Percentiles rank a stretch among this genome's conserved stretches.
Evolutionary conservation across 2,113 vertebrate species (phyloP).

Genomic region (Xenopus tropicalis): DNA sequence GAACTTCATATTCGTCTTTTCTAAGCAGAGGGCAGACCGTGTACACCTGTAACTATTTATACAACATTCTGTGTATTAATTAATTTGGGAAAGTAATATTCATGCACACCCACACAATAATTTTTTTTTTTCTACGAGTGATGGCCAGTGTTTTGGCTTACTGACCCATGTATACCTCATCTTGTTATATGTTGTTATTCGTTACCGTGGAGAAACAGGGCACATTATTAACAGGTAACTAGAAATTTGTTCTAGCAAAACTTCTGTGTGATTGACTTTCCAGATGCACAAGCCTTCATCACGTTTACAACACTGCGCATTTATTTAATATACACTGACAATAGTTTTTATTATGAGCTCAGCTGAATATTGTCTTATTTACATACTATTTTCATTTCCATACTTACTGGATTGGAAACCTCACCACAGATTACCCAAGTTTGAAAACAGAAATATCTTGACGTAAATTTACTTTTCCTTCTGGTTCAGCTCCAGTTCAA

Average conservation of each 20-base stretch:
- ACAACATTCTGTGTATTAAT: too few species aligned
- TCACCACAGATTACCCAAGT: constrained; percentile 23
- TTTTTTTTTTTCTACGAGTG: too few species aligned
- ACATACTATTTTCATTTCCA: constrained; percentile 20
- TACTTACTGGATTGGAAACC: constrained; percentile 17
- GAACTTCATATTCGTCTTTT: too few species aligned
- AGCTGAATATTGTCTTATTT: constrained; percentile 6
- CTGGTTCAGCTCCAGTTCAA: constrained; percentile 5
- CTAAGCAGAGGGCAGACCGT: too few species aligned
- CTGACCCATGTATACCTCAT: too few species aligned
- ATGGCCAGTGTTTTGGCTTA: too few species aligned
- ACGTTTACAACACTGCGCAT: constrained; percentile 8
- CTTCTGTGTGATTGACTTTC: constrained; percentile 22
- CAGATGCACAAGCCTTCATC: constrained; percentile 32
- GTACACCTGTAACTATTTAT: too few species aligned
- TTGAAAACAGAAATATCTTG: constrained; percentile 2
- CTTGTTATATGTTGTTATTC: background rate
- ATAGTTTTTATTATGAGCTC: constrained; percentile 32
- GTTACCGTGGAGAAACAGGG: constrained; percentile 15
- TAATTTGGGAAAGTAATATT: too few species aligned
- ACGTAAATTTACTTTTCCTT: background rate
- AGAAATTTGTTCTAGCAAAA: constrained; percentile 5
- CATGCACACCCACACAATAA: too few species aligned
- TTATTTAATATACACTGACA: constrained; percentile 29
- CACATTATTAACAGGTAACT: constrained; percentile 2